Conservation (phyloP, 2,888 invertebrate genomes). For the Acrobasis repandana region DNA sequence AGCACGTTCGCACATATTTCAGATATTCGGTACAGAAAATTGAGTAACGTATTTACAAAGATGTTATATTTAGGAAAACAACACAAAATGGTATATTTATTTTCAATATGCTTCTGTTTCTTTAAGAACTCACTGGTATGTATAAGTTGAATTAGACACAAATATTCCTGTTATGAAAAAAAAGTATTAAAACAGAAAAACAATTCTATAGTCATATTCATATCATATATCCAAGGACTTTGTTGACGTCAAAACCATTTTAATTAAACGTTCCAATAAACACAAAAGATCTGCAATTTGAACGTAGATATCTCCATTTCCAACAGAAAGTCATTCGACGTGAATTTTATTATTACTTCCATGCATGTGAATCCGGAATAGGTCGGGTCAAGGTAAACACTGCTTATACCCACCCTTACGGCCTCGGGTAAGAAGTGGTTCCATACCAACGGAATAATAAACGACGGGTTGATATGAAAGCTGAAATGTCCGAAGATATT, state of each 20-base stretch:
- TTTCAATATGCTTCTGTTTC: too few species aligned
- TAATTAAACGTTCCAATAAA: background rate
- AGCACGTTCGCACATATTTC: too few species aligned
- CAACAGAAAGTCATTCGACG: background rate
- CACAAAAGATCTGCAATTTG: background rate
- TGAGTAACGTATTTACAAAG: too few species aligned
- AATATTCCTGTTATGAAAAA: background rate
- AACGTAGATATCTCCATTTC: background rate
- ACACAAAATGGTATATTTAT: too few species aligned
- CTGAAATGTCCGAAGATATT: constrained; percentile 6
- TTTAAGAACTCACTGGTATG: background rate
- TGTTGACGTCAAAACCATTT: background rate
- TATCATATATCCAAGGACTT: background rate
- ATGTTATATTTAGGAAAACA: too few species aligned
- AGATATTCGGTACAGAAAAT: too few species aligned
- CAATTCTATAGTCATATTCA: constrained; percentile 1
- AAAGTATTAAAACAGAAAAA: background rate
- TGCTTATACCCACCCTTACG: constrained; percentile 12
- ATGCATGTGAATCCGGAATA: constrained; percentile 12
- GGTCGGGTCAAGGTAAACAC: constrained; percentile 11
- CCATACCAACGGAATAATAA: constrained; percentile 12
- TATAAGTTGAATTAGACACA: background rate
- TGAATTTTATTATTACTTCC: constrained; percentile 6
- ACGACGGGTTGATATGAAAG: background rate
- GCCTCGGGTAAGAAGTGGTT: constrained; percentile 14